These are phyloP conservation scores for Apamea epomidion DNA, from an alignment of 2,888 invertebrate genomes.

Conservation along the genomic window DNA sequence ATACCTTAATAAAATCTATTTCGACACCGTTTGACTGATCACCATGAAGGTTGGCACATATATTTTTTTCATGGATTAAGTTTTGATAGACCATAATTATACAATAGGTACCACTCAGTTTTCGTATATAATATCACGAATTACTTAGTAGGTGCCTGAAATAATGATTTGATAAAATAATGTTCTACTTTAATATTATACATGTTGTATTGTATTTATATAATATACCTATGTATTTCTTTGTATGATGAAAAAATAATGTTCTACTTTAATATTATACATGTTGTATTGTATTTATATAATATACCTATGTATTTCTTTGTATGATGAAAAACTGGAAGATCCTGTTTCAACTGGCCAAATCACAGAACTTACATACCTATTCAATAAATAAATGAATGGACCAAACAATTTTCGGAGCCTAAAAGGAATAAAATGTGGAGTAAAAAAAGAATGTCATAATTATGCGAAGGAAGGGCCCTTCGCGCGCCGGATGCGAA, in stretches of 20 bases:
- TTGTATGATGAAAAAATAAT: background rate
- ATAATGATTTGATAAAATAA: background rate
- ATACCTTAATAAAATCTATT: background rate
- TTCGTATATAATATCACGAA: background rate
- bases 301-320: too few species aligned
- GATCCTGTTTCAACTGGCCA: background rate
- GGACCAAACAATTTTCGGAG: too few species aligned
- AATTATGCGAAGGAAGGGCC: background rate
- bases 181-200: background rate
- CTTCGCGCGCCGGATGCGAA: too few species aligned
- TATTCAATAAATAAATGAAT: background rate
- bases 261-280: background rate
- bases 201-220: too few species aligned
- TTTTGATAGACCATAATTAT: background rate
- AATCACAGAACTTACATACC: background rate
- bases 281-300: too few species aligned
- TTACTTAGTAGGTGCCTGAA: background rate
- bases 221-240: too few species aligned
- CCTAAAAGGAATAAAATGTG: background rate
- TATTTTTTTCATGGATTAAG: background rate
- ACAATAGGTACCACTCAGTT: background rate
- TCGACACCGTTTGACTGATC: background rate
- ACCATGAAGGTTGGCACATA: background rate
- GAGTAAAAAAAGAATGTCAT: background rate
- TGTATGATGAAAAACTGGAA: background rate